Base-by-base conservation (phyloP, 2,888 invertebrate genomes). In the Chymomyza caudatula region DNA sequence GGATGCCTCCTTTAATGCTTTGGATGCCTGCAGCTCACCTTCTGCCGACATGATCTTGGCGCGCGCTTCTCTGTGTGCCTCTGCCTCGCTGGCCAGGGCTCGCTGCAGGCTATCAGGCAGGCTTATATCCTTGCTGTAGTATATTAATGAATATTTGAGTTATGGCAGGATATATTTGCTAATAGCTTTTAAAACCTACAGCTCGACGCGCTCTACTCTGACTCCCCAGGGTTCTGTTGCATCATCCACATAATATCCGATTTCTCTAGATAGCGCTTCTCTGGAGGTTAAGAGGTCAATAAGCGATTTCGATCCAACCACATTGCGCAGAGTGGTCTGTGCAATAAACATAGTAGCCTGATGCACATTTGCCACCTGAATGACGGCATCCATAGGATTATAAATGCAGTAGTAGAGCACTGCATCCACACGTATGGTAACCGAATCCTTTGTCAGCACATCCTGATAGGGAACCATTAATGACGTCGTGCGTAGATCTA, bases 181-280 rank as follows among this genome's bases (percentile, higher is more conserved):
- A n/a, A n/a, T n/a, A n/a, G n/a, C 42, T 6, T 13, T 15, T 51
- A 11, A 3, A 4, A 51, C 20, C 74, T 63, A 96, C 96, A 97
- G 95, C 92, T 97, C 97, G 15, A 98, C 97, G 73, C 97, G 92
- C 89, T 97, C 97, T 15, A 97, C 96, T 90, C 96, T 95, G 23
- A 97, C 95, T 6, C 97, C 97, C 97, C 97, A 97, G 0, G 95
- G 95, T 77, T 95, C 95, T 0, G 97, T 96, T 13, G 96, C 96
- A 66, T 94, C 94, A 83, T 96, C 96, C 72, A 97, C 90, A 66
- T 94, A 94, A n/a, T 92, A 91, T 87, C 96, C 95, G 95, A 98
- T 97, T 76, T 94, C 94, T 80, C 94, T 94, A 29, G 97, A 96
- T 74, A 98, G 95, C 13, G 94, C 93, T 88, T 97, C 97, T 62